Conservation (phyloP, 2,113 vertebrate genomes). For the Phyllopteryx taeniolatus region DNA sequence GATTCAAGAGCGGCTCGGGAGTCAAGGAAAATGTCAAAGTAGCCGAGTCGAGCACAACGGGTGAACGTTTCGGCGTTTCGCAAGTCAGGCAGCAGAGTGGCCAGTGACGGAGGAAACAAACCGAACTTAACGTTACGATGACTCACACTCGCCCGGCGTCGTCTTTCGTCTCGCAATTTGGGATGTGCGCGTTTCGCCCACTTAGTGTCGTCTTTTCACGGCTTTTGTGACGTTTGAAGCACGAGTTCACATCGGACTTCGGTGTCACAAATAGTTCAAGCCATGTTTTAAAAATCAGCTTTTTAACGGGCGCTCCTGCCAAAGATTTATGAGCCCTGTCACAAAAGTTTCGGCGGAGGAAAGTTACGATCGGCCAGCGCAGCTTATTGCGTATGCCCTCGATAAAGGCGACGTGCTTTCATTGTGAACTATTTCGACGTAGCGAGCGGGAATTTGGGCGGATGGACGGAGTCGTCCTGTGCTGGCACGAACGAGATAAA, state of each 20-base stretch:
- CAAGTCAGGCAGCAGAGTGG: background rate
- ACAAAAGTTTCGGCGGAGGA: conserved; percentile 17
- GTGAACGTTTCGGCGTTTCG: conserved; percentile 10
- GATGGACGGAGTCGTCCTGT: background rate
- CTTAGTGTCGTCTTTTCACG: background rate
- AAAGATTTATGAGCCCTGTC: conserved; percentile 41
- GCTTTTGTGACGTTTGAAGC: background rate
- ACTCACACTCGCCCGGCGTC: background rate
- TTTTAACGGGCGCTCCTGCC: conserved; percentile 4
- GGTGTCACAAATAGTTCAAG: background rate
- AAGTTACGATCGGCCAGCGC: background rate
- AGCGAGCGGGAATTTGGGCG: conserved; percentile 7
- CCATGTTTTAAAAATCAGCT: conserved; percentile 11
- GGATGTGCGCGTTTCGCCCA: background rate
- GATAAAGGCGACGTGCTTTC: background rate
- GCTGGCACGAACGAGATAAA: background rate
- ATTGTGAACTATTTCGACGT: conserved; percentile 9
- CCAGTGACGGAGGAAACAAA: background rate
- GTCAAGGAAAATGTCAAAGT: conserved; percentile 15
- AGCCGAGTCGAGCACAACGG: background rate
- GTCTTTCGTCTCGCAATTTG: background rate
- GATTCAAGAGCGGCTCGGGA: conserved; percentile 14
- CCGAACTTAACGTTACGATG: background rate
- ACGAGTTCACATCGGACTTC: background rate
- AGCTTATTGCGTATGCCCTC: background rate